phyloP scores from a whole-genome alignment of 1,140 invertebrate species.

The Megalopta genalis region DNA sequence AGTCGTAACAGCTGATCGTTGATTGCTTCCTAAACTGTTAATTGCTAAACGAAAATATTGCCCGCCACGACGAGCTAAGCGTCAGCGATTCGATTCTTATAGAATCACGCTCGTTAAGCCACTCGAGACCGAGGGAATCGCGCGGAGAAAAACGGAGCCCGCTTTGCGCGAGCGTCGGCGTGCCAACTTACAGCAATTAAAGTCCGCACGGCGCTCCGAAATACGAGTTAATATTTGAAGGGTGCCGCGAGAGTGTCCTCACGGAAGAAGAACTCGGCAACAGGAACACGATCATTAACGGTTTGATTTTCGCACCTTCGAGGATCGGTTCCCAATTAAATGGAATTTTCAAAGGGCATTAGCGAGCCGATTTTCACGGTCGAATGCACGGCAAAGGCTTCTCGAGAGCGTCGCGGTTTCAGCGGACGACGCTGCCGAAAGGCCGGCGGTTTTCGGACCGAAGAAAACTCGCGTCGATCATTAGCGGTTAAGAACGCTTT shows the following conservation, averaged over 20 bases:
- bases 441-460: not conserved
- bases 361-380: slow-evolving; percentile 13
- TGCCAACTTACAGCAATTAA: not conserved
- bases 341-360: not conserved
- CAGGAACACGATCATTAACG: slow-evolving; percentile 25
- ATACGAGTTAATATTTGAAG: not conserved
- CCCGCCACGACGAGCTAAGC: no score
- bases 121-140: not conserved
- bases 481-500: slow-evolving; percentile 30
- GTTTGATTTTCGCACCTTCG: slow-evolving; percentile 21
- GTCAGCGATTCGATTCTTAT: no score
- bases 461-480: slow-evolving; percentile 15
- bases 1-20: no score
- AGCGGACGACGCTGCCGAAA: no score
- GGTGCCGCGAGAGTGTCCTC: not conserved
- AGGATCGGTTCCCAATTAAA: slow-evolving; percentile 22
- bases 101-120: not conserved
- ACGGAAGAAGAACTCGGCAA: not conserved
- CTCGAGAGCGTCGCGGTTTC: no score
- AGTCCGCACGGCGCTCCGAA: not conserved
- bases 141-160: not conserved
- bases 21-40: no score
- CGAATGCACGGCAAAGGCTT: not conserved
- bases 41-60: no score
- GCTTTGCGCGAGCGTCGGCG: not conserved